Evolutionary conservation across 2,113 vertebrate species (phyloP), one percentile per base, ranked within the genome.

Genomic region (Antechinus flavipes): DNA sequence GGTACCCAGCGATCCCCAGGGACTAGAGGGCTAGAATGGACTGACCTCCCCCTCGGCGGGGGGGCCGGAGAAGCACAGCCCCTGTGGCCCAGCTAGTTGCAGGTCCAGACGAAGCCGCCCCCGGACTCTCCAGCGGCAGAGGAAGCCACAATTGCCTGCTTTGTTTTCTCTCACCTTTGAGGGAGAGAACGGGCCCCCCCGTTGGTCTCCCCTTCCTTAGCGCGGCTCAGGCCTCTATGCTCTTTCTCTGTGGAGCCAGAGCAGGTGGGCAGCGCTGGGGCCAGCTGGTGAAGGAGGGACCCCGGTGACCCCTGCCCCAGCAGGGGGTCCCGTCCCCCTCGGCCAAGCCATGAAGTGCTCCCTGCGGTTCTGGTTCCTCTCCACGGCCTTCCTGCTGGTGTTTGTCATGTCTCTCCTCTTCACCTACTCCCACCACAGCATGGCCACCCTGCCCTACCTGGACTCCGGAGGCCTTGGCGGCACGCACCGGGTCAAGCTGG

Each of bases 401-500:
- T 99, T 99, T 90, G 97, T 99, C 98, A 99, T 99, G 98, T 99
- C 99, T 0, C 99, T 99, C 91, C 99, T 99, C 96, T 99, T 99
- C 98, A 99, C 99, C 84, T 99, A 99, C 97, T 99, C 99, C 6
- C 99, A 99, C 95, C 99, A 99, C 30, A 99, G 99, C 92, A 99
- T 99, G 23, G 96, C 99, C 42, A 93, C 98, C 89, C 98, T 99
- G 95, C 98, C 98, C 96, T 99, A 99, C 98, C 98, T 99, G 98
- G 99, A 99, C 93, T 98, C 99, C 0, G 98, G 98, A 0, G 98
- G 98, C 95, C 98, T 99, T 98, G 99, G 99, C 0, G 98, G 99
- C 97, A 98, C 99, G 0, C 99, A 99, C 93, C 98, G 99, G 84
- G 99, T 99, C 96, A 99, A 99, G 97, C 98, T 99, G 55, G 99